phyloP scores from a whole-genome alignment of 92 coral and sea anemone species.

The Zoanthus sansibaricus region DNA sequence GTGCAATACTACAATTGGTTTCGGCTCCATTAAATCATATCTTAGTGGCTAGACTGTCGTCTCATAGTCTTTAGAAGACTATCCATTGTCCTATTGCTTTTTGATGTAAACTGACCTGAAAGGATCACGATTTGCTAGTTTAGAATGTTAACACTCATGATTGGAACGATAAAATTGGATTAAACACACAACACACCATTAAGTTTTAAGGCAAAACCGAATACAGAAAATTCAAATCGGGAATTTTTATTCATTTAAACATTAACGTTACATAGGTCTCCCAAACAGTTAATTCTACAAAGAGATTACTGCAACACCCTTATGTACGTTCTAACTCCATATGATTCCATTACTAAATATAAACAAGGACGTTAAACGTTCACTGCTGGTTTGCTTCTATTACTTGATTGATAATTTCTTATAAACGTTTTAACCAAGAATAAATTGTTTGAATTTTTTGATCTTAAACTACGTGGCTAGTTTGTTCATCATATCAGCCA shows the following conservation, averaged over 20 bases:
- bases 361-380: neutral
- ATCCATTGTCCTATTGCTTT: too few relatives aligned
- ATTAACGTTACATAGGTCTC: neutral
- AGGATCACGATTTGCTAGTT: too few relatives aligned
- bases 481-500: neutral
- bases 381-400: neutral
- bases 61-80: too few relatives aligned
- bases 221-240: neutral
- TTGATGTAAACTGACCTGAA: too few relatives aligned
- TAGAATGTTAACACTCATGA: too few relatives aligned
- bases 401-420: too few relatives aligned
- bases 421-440: neutral
- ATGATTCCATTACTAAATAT: neutral
- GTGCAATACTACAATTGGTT: too few relatives aligned
- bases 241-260: neutral
- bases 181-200: too few relatives aligned
- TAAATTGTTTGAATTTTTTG: neutral
- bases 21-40: too few relatives aligned
- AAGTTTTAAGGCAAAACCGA: too few relatives aligned
- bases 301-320: constrained; percentile 26
- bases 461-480: neutral
- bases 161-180: too few relatives aligned
- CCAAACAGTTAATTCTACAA: neutral
- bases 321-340: constrained; percentile 2
- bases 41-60: too few relatives aligned